Percentiles rank a stretch among this genome's conserved stretches.
These are phyloP conservation scores for Myzus persicae DNA, from an alignment of 1,140 invertebrate species.

Conservation along the genomic window DNA sequence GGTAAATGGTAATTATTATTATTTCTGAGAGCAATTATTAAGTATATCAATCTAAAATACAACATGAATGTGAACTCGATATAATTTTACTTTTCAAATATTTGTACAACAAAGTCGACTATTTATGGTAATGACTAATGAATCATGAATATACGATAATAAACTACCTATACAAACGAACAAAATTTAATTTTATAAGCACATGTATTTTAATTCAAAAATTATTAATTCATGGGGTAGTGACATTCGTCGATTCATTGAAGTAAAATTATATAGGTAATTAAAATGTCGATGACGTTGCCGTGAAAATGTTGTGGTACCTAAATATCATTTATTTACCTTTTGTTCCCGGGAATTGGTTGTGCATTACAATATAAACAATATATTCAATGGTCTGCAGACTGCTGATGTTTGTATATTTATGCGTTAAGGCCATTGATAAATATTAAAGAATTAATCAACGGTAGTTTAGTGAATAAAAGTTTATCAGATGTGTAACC, in stretches of 20 bases:
- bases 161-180: not conserved
- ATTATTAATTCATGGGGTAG: not conserved
- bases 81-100: not conserved
- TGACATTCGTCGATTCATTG: not conserved
- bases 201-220: not conserved
- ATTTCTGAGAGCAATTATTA: slow-evolving; percentile 18
- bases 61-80: not conserved
- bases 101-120: not conserved
- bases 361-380: not conserved
- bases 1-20: not conserved
- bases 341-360: not conserved
- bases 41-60: not conserved
- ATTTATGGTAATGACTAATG: not conserved
- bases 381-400: not conserved
- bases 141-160: not conserved
- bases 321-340: not conserved
- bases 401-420: not conserved
- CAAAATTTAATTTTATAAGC: not conserved
- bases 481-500: not conserved
- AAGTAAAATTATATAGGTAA: not conserved
- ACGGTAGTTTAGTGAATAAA: not conserved
- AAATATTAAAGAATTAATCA: not conserved
- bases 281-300: not conserved
- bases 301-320: no score
- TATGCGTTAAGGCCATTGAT: not conserved